These are phyloP conservation scores for Litocranius walleri DNA, from an alignment of 2,113 vertebrate genomes.

Conservation along the genomic window DNA sequence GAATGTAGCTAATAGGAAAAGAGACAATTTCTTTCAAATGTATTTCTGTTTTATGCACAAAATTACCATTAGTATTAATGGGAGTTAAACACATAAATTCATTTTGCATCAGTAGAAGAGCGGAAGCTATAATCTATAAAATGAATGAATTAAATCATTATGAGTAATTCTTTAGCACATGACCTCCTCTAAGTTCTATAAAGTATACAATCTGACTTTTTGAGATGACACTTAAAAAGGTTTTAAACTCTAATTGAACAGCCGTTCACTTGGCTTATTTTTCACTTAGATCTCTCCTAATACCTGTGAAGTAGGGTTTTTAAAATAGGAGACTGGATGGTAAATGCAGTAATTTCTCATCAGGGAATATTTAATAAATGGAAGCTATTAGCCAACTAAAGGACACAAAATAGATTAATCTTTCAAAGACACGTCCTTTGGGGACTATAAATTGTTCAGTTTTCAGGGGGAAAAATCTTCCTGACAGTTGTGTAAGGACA, in stretches of 20 bases:
- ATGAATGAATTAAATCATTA: slow-evolving; percentile 54
- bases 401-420: slow-evolving; percentile 62
- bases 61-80: slow-evolving; percentile 43
- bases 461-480: neutral
- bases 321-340: slow-evolving; percentile 20
- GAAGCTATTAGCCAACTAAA: slow-evolving; percentile 60
- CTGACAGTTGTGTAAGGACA: neutral
- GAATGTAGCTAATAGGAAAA: neutral
- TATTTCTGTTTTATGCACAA: slow-evolving; percentile 47
- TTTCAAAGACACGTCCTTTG: slow-evolving; percentile 42
- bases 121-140: slow-evolving; percentile 22
- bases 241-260: slow-evolving; percentile 41
- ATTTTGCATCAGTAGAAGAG: slow-evolving; percentile 40
- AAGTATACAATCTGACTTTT: slow-evolving; percentile 54
- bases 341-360: slow-evolving; percentile 61
- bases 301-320: slow-evolving; percentile 41
- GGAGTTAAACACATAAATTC: slow-evolving; percentile 47
- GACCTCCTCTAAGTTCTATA: slow-evolving; percentile 7
- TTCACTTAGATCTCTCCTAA: slow-evolving; percentile 49
- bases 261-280: slow-evolving; percentile 36
- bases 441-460: slow-evolving; percentile 40
- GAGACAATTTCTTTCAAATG: slow-evolving; percentile 1
- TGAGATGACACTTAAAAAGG: slow-evolving; percentile 36
- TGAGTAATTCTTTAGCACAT: slow-evolving; percentile 47
- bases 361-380: slow-evolving; percentile 61